Base-by-base conservation (phyloP, 1,140 invertebrate species). In the Hypothenemus hampei region DNA sequence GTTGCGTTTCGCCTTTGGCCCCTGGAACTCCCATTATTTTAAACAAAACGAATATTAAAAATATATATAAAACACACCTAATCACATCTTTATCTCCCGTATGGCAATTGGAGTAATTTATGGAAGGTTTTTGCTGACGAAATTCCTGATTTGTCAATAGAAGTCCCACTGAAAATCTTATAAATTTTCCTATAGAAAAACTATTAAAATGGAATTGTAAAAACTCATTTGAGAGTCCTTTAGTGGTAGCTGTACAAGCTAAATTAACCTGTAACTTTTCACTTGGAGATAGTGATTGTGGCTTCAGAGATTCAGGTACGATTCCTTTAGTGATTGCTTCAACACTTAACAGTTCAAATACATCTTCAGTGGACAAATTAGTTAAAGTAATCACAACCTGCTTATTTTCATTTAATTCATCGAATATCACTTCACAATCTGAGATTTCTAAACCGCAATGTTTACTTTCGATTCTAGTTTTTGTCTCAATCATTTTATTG, bases 211-310 rank as follows among this genome's bases (percentile, higher is more conserved):
- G 65, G 46, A 79, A 81, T 22, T 78, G 62, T 35, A 82, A 72
- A 4, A 78, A 55, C 69, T 86, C 84, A 21, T 74, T 73, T 1
- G 76, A 77, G 20, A 62, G 64, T 3, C 86, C 85, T 40, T 81
- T 62, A 43, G 75, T 78, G 69, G 72, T 77, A 0, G 75, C 74
- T 22, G 65, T 69, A 57, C 75, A 79, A 41, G 64, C 62, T 51
- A 80, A 76, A 21, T 58, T 47, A 47, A 76, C 73, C 4, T 52
- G 55, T 8, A 76, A 45, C 36, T 33, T 61, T 40, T 71, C 59
- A 0, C 51, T 52, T 3, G 72, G 69, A 22, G 23, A 81, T 60
- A n/a, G 53, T 35, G 11, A 11, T 15, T 43, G 8, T 22, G 19
- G 1, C n/a, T 43, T 11, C 19, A 1, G 3, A 11, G 23, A 20